Percentiles rank a stretch among this genome's conserved stretches.
These are phyloP conservation scores for Microvelia longipes DNA, from an alignment of 1,140 invertebrate genomes.

Conservation along the genomic window DNA sequence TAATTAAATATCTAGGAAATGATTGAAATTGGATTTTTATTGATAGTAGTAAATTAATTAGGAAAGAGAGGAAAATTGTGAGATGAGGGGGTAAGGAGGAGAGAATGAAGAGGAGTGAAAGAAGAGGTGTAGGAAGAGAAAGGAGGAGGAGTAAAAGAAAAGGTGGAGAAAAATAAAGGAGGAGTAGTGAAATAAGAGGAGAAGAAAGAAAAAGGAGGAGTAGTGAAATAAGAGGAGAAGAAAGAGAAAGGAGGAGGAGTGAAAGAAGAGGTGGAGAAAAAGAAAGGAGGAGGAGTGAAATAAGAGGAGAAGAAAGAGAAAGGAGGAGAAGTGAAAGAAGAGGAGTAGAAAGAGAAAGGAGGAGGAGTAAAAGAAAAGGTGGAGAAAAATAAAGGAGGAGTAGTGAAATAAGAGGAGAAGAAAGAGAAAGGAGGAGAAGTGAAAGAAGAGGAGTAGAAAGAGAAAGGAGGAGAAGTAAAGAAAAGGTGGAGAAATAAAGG, in stretches of 20 bases:
- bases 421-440: background rate
- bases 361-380: background rate
- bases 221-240: background rate
- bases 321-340: background rate
- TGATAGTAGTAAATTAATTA: background rate
- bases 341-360: background rate
- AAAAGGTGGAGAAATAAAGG: background rate
- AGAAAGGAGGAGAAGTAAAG: background rate
- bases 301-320: background rate
- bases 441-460: background rate
- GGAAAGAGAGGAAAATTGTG: background rate
- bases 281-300: background rate
- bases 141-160: background rate
- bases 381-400: background rate
- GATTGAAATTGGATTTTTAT: too few relatives aligned
- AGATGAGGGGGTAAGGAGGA: background rate
- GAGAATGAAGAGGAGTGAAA: background rate
- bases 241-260: background rate
- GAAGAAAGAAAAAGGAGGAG: background rate
- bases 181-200: background rate
- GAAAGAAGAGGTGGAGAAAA: background rate
- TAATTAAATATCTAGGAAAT: too few relatives aligned
- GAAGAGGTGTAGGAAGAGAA: background rate
- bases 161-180: background rate
- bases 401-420: background rate